Evolutionary conservation across 35 echinoderm and acorn worm species (phyloP).

Genomic region (Hemicentrotus pulcherrimus): DNA sequence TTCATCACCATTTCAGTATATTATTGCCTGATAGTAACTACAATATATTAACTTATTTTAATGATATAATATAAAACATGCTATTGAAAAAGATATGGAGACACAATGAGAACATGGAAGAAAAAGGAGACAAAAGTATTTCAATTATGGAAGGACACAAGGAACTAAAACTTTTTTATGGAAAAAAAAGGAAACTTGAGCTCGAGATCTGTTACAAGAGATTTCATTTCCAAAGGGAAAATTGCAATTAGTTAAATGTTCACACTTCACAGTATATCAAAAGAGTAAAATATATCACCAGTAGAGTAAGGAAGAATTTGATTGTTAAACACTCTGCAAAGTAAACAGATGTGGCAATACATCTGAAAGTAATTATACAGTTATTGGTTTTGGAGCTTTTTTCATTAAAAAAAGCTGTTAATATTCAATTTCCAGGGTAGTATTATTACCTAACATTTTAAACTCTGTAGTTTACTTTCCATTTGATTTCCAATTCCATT

Average conservation of each 20-base stretch:
- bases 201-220: too few species aligned
- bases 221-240: background rate
- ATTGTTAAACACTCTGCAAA: background rate
- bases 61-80: background rate
- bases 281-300: background rate
- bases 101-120: background rate
- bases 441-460: background rate
- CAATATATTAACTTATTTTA: background rate
- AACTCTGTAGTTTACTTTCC: background rate
- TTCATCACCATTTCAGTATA: background rate
- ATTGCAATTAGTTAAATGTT: background rate
- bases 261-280: background rate
- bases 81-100: background rate
- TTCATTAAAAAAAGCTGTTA: background rate
- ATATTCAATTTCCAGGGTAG: background rate
- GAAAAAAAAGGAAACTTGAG: background rate
- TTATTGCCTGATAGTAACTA: background rate
- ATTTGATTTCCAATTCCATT: background rate
- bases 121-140: background rate
- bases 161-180: background rate
- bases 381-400: background rate
- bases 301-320: background rate
- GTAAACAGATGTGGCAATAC: background rate
- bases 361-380: background rate
- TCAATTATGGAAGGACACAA: background rate